Conservation (phyloP, 2,888 invertebrate genomes). For the Bedellia somnulentella region DNA sequence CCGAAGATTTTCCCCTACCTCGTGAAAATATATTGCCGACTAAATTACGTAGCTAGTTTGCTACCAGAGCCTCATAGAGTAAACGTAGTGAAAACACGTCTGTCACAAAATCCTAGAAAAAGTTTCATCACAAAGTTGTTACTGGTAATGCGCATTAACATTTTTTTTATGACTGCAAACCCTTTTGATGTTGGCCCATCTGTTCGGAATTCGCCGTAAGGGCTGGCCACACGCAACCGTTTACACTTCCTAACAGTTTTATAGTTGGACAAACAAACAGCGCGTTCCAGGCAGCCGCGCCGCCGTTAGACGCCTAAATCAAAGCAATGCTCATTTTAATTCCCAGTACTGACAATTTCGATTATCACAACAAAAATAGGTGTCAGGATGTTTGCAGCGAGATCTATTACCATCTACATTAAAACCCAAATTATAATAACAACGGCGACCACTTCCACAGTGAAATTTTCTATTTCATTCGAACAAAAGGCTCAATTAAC, state of each 20-base stretch:
- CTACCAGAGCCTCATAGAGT: too few relatives aligned
- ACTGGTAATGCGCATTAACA: constrained; percentile 46
- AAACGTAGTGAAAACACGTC: neutral
- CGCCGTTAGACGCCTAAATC: constrained; percentile 35
- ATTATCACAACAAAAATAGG: neutral
- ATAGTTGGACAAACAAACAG: constrained; percentile 53
- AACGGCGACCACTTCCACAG: constrained; percentile 30
- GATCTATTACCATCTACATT: too few relatives aligned
- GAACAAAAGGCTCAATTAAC: constrained; percentile 56
- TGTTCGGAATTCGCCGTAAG: constrained; percentile 58
- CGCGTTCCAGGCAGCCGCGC: constrained; percentile 46
- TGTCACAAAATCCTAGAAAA: constrained; percentile 3
- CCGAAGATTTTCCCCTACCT: too few relatives aligned
- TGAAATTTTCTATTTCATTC: constrained; percentile 52
- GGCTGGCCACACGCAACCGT: constrained; percentile 52
- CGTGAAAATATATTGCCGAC: too few relatives aligned
- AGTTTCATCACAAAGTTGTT: constrained; percentile 38
- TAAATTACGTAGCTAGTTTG: too few relatives aligned
- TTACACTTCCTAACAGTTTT: constrained; percentile 55
- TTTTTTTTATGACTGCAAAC: constrained; percentile 41
- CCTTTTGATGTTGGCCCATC: constrained; percentile 56
- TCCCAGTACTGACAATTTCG: constrained; percentile 24
- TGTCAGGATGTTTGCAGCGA: too few relatives aligned
- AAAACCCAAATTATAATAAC: constrained; percentile 40
- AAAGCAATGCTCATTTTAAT: constrained; percentile 41